phyloP scores from a whole-genome alignment of 2,888 invertebrate genomes.

The Dromius quadrimaculatus region DNA sequence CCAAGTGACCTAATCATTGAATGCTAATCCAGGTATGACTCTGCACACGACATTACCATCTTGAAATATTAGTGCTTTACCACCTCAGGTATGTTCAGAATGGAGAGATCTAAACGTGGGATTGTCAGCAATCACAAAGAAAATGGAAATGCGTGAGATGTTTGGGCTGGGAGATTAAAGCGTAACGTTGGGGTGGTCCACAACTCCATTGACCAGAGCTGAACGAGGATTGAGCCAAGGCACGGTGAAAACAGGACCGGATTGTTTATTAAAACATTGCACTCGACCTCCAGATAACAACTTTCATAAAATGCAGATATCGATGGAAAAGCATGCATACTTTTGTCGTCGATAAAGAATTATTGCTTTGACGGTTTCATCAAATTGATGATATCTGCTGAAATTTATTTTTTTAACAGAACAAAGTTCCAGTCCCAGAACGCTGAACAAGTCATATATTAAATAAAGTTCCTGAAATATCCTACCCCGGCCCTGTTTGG shows the following conservation, averaged over 20 bases:
- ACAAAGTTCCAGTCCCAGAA: too few relatives aligned
- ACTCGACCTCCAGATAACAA: constrained; percentile 47
- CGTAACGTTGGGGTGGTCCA: constrained; percentile 57
- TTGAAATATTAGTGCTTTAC: not conserved
- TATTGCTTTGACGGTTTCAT: too few relatives aligned
- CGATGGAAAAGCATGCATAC: too few relatives aligned
- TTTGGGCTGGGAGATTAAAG: constrained; percentile 57
- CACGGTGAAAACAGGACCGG: constrained; percentile 56
- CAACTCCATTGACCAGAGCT: constrained; percentile 54
- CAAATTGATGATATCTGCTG: too few relatives aligned
- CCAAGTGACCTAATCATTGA: constrained; percentile 49
- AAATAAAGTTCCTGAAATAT: too few relatives aligned
- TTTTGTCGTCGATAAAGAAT: too few relatives aligned
- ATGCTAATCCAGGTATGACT: constrained; percentile 45
- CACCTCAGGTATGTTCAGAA: not conserved
- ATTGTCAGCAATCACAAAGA: constrained; percentile 47
- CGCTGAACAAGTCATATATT: too few relatives aligned
- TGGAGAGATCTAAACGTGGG: constrained; percentile 36
- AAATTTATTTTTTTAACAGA: too few relatives aligned
- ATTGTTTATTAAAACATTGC: too few relatives aligned
- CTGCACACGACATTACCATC: constrained; percentile 12
- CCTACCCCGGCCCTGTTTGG: too few relatives aligned
- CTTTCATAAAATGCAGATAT: too few relatives aligned
- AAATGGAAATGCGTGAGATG: constrained; percentile 44
- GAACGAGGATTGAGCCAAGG: too few relatives aligned